Evolutionary conservation across 1,140 invertebrate genomes (phyloP), one percentile per base, ranked within the genome.

Genomic region (Hydropsyche tenuis): DNA sequence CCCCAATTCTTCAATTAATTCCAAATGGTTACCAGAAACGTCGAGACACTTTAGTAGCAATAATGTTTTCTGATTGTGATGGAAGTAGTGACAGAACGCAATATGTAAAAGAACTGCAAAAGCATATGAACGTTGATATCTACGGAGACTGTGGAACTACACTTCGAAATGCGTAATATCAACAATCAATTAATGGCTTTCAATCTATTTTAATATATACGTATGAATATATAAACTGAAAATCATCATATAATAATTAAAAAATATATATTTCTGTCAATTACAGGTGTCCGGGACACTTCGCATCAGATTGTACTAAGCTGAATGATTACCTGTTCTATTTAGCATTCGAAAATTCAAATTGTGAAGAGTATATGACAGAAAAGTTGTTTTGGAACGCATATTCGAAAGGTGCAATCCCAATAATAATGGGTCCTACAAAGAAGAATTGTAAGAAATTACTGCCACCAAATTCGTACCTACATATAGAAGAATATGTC

Each of bases 401-500:
- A 0, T 90, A 87, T 69, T 72, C 79, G 1, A 90, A 90, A 80
- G 84, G 85, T 20, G 85, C 91, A 0, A 88, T 94, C n/a, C 92
- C 92, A 0, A 83, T 94, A 37, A 88, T 93, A 20, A 87, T 91
- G 83, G 92, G 92, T 0, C 72, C 88, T 0, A 71, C 81, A 37
- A 80, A 73, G 45, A 77, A 78, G 5, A 86, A 87, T 80, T 90
- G 87, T 81, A 80, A 81, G 22, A 82, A 76, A 75, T 75, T 87
- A 11, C 84, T 92, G 14, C 92, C 92, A 0, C 86, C 88, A 0
- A 78, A 83, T 71, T 92, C 91, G 0, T 93, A 87, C 81, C 86
- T 96, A 25, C 91, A 94, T 79, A 86, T 93, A 0, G 88, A 90
- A 18, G 90, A 95, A 80, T 95, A 92, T 77, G 82, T 86, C 5